These are phyloP conservation scores for Pampusana beccarii DNA, from an alignment of 2,113 vertebrate genomes.

Conservation along the genomic window DNA sequence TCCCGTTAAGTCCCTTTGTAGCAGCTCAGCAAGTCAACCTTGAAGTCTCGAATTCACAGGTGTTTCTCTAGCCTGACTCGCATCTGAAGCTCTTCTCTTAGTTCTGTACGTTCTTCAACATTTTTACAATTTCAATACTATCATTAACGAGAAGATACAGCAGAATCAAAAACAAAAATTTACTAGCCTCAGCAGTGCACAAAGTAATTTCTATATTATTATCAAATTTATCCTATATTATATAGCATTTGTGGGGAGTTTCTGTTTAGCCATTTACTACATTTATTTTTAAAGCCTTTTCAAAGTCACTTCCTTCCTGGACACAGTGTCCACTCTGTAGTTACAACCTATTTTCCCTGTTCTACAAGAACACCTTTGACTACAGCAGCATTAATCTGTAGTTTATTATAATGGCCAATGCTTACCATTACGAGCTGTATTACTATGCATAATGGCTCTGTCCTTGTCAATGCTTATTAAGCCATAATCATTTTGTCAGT, in stretches of 20 bases:
- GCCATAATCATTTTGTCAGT: constrained; percentile 8
- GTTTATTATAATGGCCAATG: not conserved
- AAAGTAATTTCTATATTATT: not conserved
- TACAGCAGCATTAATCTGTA: not conserved
- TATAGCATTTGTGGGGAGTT: not conserved
- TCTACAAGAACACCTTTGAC: not conserved
- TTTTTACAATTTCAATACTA: not conserved
- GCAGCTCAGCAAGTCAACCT: not conserved
- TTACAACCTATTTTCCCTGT: not conserved
- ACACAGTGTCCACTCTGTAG: not conserved
- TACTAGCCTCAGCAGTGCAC: not conserved
- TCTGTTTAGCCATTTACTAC: not conserved
- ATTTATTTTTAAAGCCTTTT: not conserved
- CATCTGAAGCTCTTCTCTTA: not conserved
- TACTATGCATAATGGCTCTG: not conserved
- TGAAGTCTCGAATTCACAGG: not conserved
- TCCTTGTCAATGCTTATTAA: constrained; percentile 40
- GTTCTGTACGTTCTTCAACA: not conserved
- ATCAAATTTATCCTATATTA: not conserved
- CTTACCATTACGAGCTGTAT: not conserved
- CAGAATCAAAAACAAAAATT: not conserved
- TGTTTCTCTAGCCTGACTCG: not conserved
- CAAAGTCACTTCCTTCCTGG: not conserved
- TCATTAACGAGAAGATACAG: not conserved
- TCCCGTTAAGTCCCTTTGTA: not conserved